phyloP scores from a whole-genome alignment of 2,113 vertebrate species.

The Plotosus lineatus region DNA sequence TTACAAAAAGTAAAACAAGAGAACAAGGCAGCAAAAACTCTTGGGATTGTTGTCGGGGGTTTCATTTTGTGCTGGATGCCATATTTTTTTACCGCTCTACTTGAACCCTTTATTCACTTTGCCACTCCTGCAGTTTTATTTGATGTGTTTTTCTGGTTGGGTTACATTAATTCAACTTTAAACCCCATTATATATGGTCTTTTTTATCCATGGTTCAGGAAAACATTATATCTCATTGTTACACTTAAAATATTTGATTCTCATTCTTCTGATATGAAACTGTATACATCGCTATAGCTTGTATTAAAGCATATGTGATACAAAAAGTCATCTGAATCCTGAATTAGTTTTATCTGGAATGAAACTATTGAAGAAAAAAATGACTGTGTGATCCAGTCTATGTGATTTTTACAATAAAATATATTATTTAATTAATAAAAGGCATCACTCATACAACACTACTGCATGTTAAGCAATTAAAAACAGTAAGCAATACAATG shows the following conservation, averaged over 20 bases:
- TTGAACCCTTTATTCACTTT: conserved; percentile 54
- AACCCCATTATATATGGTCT: conserved; percentile 61
- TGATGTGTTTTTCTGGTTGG: conserved; percentile 58
- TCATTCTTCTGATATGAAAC: conserved; percentile 50
- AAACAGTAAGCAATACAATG: too few relatives aligned
- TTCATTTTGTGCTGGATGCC: conserved; percentile 60
- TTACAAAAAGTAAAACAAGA: conserved; percentile 44
- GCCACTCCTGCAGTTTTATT: conserved; percentile 44
- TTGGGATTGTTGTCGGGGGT: conserved; percentile 55
- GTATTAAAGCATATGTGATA: too few relatives aligned
- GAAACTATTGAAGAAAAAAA: too few relatives aligned
- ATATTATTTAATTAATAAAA: too few relatives aligned
- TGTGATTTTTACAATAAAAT: too few relatives aligned
- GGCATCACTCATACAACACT: too few relatives aligned
- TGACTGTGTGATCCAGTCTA: too few relatives aligned
- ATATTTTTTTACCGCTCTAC: conserved; percentile 47
- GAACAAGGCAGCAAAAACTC: conserved; percentile 60
- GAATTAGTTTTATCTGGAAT: too few relatives aligned
- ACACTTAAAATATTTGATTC: conserved; percentile 54
- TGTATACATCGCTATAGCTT: conserved; percentile 24
- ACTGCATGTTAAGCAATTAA: too few relatives aligned
- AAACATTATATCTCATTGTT: conserved; percentile 53
- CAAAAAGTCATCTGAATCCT: too few relatives aligned
- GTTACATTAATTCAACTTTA: conserved; percentile 58
- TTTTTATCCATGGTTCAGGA: conserved; percentile 63